Conservation (phyloP, 2,113 vertebrate genomes). For the Oxygymnocypris stewartii region DNA sequence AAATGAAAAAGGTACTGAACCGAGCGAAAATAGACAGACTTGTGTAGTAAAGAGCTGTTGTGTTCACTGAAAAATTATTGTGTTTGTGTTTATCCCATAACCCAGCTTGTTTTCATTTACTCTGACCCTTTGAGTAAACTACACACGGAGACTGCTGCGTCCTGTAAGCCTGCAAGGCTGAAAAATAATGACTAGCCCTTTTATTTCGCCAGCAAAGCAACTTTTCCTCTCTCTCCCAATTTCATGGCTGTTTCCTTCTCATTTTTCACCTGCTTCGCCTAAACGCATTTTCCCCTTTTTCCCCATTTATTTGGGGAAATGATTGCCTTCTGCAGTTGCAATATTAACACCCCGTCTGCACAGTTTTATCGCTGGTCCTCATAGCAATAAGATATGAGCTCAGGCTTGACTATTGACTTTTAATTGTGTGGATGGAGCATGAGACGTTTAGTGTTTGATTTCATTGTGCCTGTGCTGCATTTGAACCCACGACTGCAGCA, state of each 20-base stretch:
- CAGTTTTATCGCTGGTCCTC: slow-evolving; percentile 29
- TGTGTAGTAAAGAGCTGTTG: background rate
- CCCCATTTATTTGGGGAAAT: slow-evolving; percentile 8
- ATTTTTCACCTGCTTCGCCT: slow-evolving; percentile 78
- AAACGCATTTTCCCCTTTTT: slow-evolving; percentile 43
- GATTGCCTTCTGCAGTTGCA: slow-evolving; percentile 26
- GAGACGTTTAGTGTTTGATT: background rate
- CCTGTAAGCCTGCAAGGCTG: slow-evolving; percentile 55
- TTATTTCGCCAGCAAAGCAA: slow-evolving; percentile 71
- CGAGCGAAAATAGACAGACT: background rate
- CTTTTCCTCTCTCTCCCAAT: slow-evolving; percentile 66
- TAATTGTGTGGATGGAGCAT: slow-evolving; percentile 15
- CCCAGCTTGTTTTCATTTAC: background rate
- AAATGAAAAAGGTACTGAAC: background rate
- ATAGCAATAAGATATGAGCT: slow-evolving; percentile 38
- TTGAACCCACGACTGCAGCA: slow-evolving; percentile 14
- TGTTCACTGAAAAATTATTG: slow-evolving; percentile 62
- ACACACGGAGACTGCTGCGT: slow-evolving; percentile 27
- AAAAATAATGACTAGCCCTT: slow-evolving; percentile 65
- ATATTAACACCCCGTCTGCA: background rate
- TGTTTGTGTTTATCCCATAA: slow-evolving; percentile 55
- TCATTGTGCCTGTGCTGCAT: background rate
- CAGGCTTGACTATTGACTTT: slow-evolving; percentile 44
- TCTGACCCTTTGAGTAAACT: slow-evolving; percentile 2
- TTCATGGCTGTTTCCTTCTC: slow-evolving; percentile 72